Conservation (phyloP, 2,888 invertebrate genomes). For the Aphidius colemani region DNA sequence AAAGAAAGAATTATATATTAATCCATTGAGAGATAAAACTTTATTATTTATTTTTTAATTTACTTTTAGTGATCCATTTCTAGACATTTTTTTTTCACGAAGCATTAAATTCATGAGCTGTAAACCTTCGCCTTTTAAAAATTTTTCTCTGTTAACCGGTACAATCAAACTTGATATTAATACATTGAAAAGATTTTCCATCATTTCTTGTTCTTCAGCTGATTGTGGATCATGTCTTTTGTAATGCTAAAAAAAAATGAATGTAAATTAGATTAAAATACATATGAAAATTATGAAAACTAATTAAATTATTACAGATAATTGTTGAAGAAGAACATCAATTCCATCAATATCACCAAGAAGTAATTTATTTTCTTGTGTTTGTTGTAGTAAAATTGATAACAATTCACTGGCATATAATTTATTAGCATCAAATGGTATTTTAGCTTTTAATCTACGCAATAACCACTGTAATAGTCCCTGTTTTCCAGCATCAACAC, state of each 20-base stretch:
- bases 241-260: slow-evolving; percentile 61
- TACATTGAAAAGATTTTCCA: slow-evolving; percentile 98
- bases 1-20: too few species aligned
- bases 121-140: slow-evolving; percentile 94
- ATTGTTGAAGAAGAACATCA: slow-evolving; percentile 91
- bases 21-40: too few species aligned
- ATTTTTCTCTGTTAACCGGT: slow-evolving; percentile 85
- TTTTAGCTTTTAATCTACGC: slow-evolving; percentile 84
- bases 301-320: slow-evolving; percentile 69
- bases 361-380: slow-evolving; percentile 77
- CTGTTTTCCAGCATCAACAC: slow-evolving; percentile 84
- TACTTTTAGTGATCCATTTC: slow-evolving; percentile 90
- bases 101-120: slow-evolving; percentile 99
- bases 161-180: slow-evolving; percentile 93
- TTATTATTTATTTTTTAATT: too few species aligned
- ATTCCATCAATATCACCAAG: slow-evolving; percentile 95
- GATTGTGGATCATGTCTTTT: slow-evolving; percentile 91
- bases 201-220: slow-evolving; percentile 94
- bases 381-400: slow-evolving; percentile 91
- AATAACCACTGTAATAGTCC: slow-evolving; percentile 91
- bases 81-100: slow-evolving; percentile 93
- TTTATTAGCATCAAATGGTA: slow-evolving; percentile 93
- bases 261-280: slow-evolving; percentile 19
- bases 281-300: slow-evolving; percentile 4
- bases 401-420: slow-evolving; percentile 95